Evolutionary conservation across 2,797 vertebrate genomes (phyloP), one percentile per base, ranked within the genome.

Genomic region (Leptoclinus maculatus): DNA sequence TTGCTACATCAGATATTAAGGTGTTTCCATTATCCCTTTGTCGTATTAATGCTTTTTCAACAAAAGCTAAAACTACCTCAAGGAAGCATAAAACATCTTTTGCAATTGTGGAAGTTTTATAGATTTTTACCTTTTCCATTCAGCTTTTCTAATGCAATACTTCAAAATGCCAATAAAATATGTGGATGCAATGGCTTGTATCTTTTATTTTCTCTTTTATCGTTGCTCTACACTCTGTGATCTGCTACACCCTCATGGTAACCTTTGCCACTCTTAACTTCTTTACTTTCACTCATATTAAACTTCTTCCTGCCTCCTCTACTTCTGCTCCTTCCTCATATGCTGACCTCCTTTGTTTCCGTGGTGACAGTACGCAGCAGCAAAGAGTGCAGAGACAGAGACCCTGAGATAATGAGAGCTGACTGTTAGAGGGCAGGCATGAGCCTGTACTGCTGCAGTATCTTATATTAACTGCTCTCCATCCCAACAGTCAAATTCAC

Each of bases 341-440:
- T 64, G 36, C 41, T 83, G 71, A 76, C 76, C 79, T 84, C 71
- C 54, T 84, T 84, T 82, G 43, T 76, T 74, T 80, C 49, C 47
- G 38, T 25, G 47, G 71, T 71, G 77, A 79, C 72, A 74, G 58
- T 47, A 64, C 34, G 65, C 62, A 80, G 73, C 64, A 62, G 69
- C 63, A 59, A 47, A 66, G 32, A 60, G 54, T n/a, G 23, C 60
- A 63, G 74, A 38, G 51, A 82, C 66, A 67, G 56, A 60, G 64
- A 73, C 3, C 14, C 56, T 78, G 77, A 78, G 66, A 82, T 84
- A 84, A 86, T 77, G 78, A 82, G 71, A 84, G 79, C 66, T 83
- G 80, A 82, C 86, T 82, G 66, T 80, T 71, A 51, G 76, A 83
- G 79, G 83, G 66, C 75, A 79, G 71, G 23, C 63, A 59, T 19